Evolutionary conservation across 2,888 invertebrate species (phyloP).

Genomic region (Drosophila testacea): DNA sequence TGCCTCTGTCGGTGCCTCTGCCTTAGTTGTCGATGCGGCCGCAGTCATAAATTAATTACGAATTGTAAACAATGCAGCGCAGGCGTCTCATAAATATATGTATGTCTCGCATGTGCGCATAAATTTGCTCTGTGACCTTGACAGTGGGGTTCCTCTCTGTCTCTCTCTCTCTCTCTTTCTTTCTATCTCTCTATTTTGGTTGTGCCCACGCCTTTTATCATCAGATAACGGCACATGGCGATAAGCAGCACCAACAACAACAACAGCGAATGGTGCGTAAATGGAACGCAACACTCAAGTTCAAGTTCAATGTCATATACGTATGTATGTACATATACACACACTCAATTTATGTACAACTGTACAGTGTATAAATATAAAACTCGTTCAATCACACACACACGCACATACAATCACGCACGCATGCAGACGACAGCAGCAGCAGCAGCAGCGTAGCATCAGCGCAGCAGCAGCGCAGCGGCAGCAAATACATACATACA

Average conservation of each 20-base stretch:
- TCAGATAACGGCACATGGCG: constrained; percentile 68
- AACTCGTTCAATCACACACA: constrained; percentile 72
- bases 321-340: constrained; percentile 5
- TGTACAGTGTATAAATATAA: constrained; percentile 42
- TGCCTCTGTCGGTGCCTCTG: constrained; percentile 19
- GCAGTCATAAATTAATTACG: constrained; percentile 72
- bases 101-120: constrained; percentile 73
- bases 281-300: constrained; percentile 60
- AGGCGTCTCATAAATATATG: constrained; percentile 62
- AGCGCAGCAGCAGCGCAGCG: constrained; percentile 7
- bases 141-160: background rate
- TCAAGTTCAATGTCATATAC: constrained; percentile 74
- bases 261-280: constrained; percentile 56
- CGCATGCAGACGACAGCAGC: constrained; percentile 36
- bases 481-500: constrained; percentile 11
- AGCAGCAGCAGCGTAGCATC: constrained; percentile 16
- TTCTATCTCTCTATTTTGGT: background rate
- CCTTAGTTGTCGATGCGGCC: constrained; percentile 18
- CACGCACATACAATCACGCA: constrained; percentile 39
- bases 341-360: background rate
- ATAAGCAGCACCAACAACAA: constrained; percentile 52
- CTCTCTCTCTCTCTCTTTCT: background rate
- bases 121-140: constrained; percentile 75
- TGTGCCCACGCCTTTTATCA: constrained; percentile 34
- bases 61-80: constrained; percentile 75